Percentiles rank a stretch among this genome's conserved stretches.
Conservation (phyloP, 1,140 invertebrate genomes). For the Ladona fulva region DNA sequence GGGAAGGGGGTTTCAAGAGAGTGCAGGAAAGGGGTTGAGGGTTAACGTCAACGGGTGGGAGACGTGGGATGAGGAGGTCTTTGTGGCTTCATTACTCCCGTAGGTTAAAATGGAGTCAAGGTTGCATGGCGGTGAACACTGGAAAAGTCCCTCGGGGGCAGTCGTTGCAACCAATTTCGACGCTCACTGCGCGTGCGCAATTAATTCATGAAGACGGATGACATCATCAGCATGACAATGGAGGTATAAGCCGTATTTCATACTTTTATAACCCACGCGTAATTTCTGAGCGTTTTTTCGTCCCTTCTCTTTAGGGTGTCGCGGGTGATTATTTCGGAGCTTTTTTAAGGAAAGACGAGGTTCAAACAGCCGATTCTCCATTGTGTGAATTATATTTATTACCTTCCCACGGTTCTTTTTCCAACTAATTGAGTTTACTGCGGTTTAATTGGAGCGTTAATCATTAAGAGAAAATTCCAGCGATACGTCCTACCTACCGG, state of each 20-base stretch:
- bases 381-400: no score
- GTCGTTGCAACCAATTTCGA: not conserved
- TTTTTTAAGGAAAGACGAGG: no score
- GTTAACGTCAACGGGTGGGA: not conserved
- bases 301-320: no score
- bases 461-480: no score
- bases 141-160: not conserved
- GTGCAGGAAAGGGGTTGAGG: not conserved
- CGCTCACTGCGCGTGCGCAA: not conserved
- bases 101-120: not conserved
- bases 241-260: not conserved
- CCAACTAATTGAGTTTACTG: no score
- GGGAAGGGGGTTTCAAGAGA: not conserved
- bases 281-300: no score
- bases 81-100: not conserved
- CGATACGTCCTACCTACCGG: no score
- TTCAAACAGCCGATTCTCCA: no score
- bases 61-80: not conserved
- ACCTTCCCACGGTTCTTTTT: no score
- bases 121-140: not conserved
- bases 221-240: not conserved
- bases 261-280: not conserved
- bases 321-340: no score
- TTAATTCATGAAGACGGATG: conserved; percentile 1
- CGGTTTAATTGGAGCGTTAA: no score